Evolutionary conservation across 2,888 invertebrate genomes (phyloP).

Genomic region (Petrolisthes cinctipes): DNA sequence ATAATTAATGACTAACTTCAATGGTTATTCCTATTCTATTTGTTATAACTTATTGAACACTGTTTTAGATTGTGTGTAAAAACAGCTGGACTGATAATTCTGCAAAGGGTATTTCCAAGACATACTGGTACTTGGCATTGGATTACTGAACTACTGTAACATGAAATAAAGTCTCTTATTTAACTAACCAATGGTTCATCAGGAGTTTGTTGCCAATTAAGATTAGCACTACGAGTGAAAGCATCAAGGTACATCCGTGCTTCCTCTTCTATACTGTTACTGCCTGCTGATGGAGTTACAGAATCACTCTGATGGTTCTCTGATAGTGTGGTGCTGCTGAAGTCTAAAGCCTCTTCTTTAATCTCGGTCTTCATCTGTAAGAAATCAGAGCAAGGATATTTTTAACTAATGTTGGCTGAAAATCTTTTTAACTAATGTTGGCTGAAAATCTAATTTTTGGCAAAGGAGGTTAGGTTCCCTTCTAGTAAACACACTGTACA

Average conservation of each 20-base stretch:
- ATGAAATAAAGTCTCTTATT: neutral
- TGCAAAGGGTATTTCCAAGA: too few relatives aligned
- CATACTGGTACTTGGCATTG: too few relatives aligned
- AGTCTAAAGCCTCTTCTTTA: slow-evolving; percentile 62
- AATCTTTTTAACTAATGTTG: too few relatives aligned
- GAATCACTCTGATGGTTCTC: slow-evolving; percentile 38
- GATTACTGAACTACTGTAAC: too few relatives aligned
- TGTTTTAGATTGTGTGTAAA: too few relatives aligned
- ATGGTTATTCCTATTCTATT: neutral
- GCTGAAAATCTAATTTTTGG: too few relatives aligned
- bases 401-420: too few relatives aligned
- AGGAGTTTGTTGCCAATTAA: slow-evolving; percentile 28
- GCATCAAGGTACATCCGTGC: slow-evolving; percentile 61
- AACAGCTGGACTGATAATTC: too few relatives aligned
- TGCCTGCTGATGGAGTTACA: neutral
- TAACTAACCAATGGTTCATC: slow-evolving; percentile 43
- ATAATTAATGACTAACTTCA: too few relatives aligned
- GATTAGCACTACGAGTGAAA: slow-evolving; percentile 60
- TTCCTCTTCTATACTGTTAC: slow-evolving; percentile 53
- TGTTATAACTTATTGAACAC: neutral
- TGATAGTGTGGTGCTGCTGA: slow-evolving; percentile 39
- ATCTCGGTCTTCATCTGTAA: slow-evolving; percentile 53
- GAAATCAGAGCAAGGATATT: neutral
- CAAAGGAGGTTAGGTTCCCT: too few relatives aligned
- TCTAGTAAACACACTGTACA: too few relatives aligned